Evolutionary conservation across 2,888 invertebrate genomes (phyloP).

Genomic region (Digitonthophagus gazella): DNA sequence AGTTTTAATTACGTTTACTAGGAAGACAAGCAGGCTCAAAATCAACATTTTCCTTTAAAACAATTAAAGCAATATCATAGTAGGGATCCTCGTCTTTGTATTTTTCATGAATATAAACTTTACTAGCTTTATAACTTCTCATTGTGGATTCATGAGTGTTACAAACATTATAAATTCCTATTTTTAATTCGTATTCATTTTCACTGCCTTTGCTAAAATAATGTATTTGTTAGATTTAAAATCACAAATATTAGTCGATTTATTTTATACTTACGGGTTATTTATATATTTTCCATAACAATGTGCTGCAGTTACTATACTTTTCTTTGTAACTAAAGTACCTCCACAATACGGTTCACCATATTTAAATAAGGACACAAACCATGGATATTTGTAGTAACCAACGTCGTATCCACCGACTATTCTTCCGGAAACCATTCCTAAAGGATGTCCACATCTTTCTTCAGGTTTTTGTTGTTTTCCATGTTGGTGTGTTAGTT

Average conservation of each 20-base stretch:
- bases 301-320: constrained; percentile 47
- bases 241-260: too few relatives aligned
- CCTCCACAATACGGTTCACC: constrained; percentile 44
- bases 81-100: constrained; percentile 44
- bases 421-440: constrained; percentile 35
- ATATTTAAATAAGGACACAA: constrained; percentile 40
- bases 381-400: constrained; percentile 50
- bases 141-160: constrained; percentile 39
- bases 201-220: not conserved
- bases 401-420: constrained; percentile 49
- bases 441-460: constrained; percentile 14
- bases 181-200: constrained; percentile 32
- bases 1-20: constrained; percentile 36
- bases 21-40: constrained; percentile 47
- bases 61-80: constrained; percentile 46
- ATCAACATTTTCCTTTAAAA: constrained; percentile 39
- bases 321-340: constrained; percentile 42
- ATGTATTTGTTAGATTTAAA: not conserved
- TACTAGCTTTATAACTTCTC: constrained; percentile 38
- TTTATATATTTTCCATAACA: constrained; percentile 41
- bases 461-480: not conserved
- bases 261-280: constrained; percentile 30
- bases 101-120: constrained; percentile 46
- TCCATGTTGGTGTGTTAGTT: not conserved
- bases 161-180: constrained; percentile 47